A percentile compares a stretch with the other conserved stretches of the same genome.
Evolutionary conservation across 2,888 invertebrate genomes (phyloP).

Genomic region (Limnephilus lunatus): DNA sequence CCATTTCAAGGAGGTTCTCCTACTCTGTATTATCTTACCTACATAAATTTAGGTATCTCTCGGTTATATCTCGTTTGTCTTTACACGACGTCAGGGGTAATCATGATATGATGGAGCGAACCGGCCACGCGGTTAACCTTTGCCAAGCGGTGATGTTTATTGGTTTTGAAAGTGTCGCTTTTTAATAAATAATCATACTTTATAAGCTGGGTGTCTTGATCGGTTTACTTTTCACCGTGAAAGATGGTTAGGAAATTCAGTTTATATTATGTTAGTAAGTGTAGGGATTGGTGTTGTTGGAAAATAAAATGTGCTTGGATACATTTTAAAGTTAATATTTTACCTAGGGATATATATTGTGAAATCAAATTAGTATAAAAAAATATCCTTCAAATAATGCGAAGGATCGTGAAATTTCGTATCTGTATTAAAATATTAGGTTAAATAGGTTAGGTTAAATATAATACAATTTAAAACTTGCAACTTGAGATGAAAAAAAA

Average conservation of each 20-base stretch:
- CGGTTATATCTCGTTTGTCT: constrained; percentile 56
- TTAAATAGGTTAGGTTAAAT: too few relatives aligned
- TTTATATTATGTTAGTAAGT: too few relatives aligned
- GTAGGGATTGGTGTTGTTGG: too few relatives aligned
- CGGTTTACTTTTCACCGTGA: background rate
- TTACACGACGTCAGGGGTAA: constrained; percentile 63
- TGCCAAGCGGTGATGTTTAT: constrained; percentile 3
- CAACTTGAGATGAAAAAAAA: too few relatives aligned
- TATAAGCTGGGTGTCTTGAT: background rate
- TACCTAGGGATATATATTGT: background rate
- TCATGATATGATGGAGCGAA: constrained; percentile 50
- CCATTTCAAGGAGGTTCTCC: background rate
- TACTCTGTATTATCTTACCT: background rate
- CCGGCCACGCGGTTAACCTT: constrained; percentile 28
- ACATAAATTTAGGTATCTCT: background rate
- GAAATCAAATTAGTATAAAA: background rate
- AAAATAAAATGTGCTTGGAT: background rate
- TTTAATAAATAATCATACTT: constrained; percentile 8
- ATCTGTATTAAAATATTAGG: too few relatives aligned
- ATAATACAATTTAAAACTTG: too few relatives aligned
- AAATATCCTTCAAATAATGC: too few relatives aligned
- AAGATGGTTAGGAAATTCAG: background rate
- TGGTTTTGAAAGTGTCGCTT: constrained; percentile 10
- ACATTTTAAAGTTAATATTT: too few relatives aligned
- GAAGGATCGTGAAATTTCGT: too few relatives aligned